These are phyloP conservation scores for Apaloderma vittatum DNA, from an alignment of 2,113 vertebrate genomes.

Conservation along the genomic window DNA sequence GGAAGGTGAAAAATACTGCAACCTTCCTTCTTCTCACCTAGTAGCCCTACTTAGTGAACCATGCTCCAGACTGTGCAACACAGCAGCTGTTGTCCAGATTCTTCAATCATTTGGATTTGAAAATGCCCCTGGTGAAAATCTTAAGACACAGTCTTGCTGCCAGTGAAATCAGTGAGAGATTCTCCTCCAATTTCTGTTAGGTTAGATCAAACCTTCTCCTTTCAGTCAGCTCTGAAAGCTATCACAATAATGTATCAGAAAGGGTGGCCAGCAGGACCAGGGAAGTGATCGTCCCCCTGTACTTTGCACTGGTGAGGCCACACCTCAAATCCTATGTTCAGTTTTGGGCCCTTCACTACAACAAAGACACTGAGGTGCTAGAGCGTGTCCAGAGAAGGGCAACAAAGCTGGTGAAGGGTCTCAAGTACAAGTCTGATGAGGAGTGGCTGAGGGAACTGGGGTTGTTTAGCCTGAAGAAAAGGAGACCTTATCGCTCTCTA, in stretches of 20 bases:
- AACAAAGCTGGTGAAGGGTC: no score
- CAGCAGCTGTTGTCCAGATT: neutral
- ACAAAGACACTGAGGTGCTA: no score
- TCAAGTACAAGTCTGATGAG: no score
- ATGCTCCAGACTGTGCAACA: neutral
- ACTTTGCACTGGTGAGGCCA: no score
- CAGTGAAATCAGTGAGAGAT: neutral
- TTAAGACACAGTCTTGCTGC: neutral
- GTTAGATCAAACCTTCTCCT: neutral
- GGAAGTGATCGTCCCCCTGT: neutral
- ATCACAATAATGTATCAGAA: neutral
- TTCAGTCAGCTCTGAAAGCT: neutral
- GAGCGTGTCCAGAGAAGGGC: no score
- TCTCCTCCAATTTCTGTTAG: neutral
- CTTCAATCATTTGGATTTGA: neutral
- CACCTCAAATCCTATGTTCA: no score
- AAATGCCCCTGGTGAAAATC: neutral
- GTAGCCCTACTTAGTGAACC: neutral
- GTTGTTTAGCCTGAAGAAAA: no score
- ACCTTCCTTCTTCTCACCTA: neutral
- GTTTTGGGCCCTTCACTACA: no score
- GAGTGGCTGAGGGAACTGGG: no score
- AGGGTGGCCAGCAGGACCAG: neutral
- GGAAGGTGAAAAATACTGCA: neutral
- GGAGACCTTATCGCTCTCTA: no score